These are phyloP conservation scores for Bombyx huttoni DNA, from an alignment of 2,888 invertebrate genomes.

Conservation along the genomic window DNA sequence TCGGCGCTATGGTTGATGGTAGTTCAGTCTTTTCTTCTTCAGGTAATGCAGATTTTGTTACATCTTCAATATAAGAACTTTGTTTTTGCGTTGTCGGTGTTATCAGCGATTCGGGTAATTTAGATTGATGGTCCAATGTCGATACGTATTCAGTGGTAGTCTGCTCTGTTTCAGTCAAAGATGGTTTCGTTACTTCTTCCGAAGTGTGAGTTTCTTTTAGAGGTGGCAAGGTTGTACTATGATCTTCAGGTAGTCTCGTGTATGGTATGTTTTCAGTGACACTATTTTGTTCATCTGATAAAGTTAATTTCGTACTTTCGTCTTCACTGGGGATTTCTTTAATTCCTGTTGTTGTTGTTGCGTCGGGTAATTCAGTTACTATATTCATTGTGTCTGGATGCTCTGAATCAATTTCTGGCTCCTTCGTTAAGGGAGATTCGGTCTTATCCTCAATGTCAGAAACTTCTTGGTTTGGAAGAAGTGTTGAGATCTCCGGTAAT, in stretches of 20 bases:
- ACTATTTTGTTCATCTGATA: neutral
- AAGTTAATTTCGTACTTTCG: neutral
- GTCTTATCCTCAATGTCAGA: neutral
- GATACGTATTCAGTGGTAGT: neutral
- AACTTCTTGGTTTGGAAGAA: neutral
- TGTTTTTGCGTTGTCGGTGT: neutral
- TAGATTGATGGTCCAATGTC: neutral
- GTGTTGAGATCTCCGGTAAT: neutral
- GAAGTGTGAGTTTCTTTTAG: neutral
- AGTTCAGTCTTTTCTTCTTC: neutral
- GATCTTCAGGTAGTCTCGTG: neutral
- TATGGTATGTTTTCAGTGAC: neutral
- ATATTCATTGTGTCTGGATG: neutral
- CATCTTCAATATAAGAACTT: neutral
- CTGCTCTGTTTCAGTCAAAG: neutral
- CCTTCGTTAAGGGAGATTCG: neutral
- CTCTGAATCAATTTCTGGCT: neutral
- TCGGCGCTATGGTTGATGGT: neutral
- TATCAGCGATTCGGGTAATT: neutral
- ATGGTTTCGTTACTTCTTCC: neutral
- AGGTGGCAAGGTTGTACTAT: neutral
- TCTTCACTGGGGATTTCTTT: neutral
- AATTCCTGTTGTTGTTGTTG: neutral
- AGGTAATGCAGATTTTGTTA: neutral
- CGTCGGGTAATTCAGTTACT: neutral